Percentiles rank a stretch among this genome's conserved stretches.
phyloP scores from a whole-genome alignment of 2,113 vertebrate genomes.

The Equus przewalskii region DNA sequence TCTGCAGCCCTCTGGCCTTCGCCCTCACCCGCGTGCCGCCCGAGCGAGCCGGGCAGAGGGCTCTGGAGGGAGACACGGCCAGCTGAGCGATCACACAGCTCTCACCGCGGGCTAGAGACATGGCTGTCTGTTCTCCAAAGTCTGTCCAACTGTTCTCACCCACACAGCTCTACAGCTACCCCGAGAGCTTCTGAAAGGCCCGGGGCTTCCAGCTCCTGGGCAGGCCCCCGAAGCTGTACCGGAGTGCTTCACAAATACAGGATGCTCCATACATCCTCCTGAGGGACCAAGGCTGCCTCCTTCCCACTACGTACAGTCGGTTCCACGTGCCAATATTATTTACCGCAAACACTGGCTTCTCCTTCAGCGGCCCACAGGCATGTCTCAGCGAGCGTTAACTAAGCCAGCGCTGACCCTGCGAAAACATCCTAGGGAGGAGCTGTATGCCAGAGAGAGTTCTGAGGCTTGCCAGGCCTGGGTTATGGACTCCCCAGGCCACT shows the following conservation, averaged over 20 bases:
- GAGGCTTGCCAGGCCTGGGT: not conserved
- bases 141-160: not conserved
- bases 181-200: not conserved
- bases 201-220: no score
- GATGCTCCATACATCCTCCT: fast-evolving
- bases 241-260: not conserved
- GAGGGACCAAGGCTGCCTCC: not conserved
- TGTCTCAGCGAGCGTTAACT: fast-evolving
- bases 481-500: no score
- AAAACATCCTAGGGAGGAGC: fast-evolving
- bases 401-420: fast-evolving
- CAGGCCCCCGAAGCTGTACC: not conserved
- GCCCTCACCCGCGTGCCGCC: not conserved
- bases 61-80: not conserved
- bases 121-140: not conserved
- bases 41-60: fast-evolving
- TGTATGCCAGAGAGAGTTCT: fast-evolving
- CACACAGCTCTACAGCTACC: not conserved
- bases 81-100: no score
- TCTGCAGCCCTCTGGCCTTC: not conserved
- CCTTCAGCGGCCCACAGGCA: not conserved
- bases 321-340: no score
- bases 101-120: no score
- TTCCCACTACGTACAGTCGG: no score
- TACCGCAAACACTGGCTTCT: not conserved